Conservation (phyloP, 2,888 invertebrate species). For the Criorhina ranunculi region DNA sequence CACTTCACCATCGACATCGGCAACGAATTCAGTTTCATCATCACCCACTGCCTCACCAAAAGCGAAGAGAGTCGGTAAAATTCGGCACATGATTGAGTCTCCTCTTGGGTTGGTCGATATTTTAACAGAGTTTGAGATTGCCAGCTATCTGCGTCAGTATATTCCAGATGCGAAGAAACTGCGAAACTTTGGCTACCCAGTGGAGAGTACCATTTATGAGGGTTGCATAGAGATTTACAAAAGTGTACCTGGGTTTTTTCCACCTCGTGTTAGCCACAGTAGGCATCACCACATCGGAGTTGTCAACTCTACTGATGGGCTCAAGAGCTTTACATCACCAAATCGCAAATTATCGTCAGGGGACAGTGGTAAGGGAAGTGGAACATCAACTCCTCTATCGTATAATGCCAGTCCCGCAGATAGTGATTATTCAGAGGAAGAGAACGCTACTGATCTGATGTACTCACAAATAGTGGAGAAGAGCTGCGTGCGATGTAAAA, state of each 20-base stretch:
- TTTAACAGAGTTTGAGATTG: conserved; percentile 86
- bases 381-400: conserved; percentile 86
- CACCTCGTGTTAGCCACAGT: conserved; percentile 45
- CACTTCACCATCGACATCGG: conserved; percentile 78
- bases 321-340: conserved; percentile 75
- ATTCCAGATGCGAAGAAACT: conserved; percentile 87
- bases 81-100: conserved; percentile 80
- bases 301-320: conserved; percentile 81
- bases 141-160: conserved; percentile 87
- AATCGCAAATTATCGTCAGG: conserved; percentile 81
- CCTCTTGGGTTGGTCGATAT: conserved; percentile 83
- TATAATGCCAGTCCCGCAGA: conserved; percentile 85
- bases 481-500: conserved; percentile 90
- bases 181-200: conserved; percentile 89
- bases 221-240: conserved; percentile 88
- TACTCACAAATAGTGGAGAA: conserved; percentile 84
- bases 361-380: conserved; percentile 86
- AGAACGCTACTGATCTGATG: conserved; percentile 76
- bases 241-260: conserved; percentile 85
- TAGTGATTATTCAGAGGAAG: conserved; percentile 81
- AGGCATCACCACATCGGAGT: conserved; percentile 65
- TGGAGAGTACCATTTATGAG: conserved; percentile 87
- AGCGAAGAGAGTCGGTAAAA: conserved; percentile 77
- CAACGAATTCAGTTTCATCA: conserved; percentile 80
- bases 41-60: conserved; percentile 81